phyloP scores from a whole-genome alignment of 2,888 invertebrate genomes.

The Trachelus stipa region DNA sequence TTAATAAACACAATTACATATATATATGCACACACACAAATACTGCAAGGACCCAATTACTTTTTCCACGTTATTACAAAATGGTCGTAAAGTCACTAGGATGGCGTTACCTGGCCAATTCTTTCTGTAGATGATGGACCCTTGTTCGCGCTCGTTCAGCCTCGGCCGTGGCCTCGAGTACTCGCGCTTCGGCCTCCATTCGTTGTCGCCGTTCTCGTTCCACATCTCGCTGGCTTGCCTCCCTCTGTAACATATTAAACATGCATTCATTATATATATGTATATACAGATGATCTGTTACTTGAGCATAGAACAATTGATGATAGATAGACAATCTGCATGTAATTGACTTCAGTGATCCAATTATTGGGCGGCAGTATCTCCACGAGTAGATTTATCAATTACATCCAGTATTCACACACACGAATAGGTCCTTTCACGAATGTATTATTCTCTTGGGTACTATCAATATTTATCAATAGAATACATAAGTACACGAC shows the following conservation, averaged over 20 bases:
- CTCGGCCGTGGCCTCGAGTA: constrained; percentile 64
- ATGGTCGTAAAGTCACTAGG: no score
- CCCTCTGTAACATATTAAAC: constrained; percentile 70
- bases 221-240: constrained; percentile 67
- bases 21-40: not conserved
- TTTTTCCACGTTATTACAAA: not conserved
- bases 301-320: no score
- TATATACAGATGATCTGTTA: no score
- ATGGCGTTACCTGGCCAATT: constrained; percentile 62
- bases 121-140: constrained; percentile 64
- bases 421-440: no score
- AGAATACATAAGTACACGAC: no score
- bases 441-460: no score
- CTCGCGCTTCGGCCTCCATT: constrained; percentile 65
- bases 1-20: constrained; percentile 1
- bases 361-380: no score
- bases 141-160: constrained; percentile 64
- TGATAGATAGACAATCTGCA: no score
- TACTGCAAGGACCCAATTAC: constrained; percentile 4
- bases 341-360: no score
- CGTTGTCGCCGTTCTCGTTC: constrained; percentile 66
- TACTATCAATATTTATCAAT: no score
- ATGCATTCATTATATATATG: constrained; percentile 12
- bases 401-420: no score
- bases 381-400: no score